Conservation (phyloP, 2,113 vertebrate species). For the Paedocypris sp. region DNA sequence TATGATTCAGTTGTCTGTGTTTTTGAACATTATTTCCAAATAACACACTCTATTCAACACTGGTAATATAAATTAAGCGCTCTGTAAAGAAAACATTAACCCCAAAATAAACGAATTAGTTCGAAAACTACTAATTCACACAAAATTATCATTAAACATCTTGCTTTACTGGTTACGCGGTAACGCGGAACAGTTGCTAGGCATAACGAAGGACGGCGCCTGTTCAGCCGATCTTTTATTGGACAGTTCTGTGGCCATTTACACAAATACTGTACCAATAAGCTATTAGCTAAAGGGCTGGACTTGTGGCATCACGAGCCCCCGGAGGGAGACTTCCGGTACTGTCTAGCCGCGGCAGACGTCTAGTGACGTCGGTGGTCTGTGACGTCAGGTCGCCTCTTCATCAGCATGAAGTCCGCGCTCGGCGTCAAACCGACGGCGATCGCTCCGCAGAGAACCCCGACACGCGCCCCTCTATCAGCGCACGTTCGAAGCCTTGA, state of each 20-base stretch:
- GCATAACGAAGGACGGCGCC: background rate
- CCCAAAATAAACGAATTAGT: too few relatives aligned
- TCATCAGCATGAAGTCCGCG: slow-evolving; percentile 30
- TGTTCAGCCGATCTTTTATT: background rate
- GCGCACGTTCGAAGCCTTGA: background rate
- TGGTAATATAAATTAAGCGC: too few relatives aligned
- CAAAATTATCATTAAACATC: too few relatives aligned
- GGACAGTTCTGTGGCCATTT: background rate
- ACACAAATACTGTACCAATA: background rate
- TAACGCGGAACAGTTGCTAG: slow-evolving; percentile 7
- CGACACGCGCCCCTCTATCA: background rate
- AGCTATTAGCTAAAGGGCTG: background rate
- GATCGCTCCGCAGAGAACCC: background rate
- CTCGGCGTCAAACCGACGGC: slow-evolving; percentile 6
- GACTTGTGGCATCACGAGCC: background rate
- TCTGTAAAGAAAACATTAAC: too few relatives aligned
- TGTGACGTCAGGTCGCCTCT: slow-evolving; percentile 35
- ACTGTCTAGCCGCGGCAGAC: slow-evolving; percentile 29
- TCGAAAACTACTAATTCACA: too few relatives aligned
- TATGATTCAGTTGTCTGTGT: too few relatives aligned
- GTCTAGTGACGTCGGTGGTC: slow-evolving; percentile 37
- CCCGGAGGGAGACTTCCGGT: slow-evolving; percentile 25
- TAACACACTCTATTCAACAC: too few relatives aligned
- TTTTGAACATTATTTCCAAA: too few relatives aligned
- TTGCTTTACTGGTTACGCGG: too few relatives aligned